Evolutionary conservation across 2,113 vertebrate genomes (phyloP), one percentile per base, ranked within the genome.

Genomic region (Ranitomeya variabilis): DNA sequence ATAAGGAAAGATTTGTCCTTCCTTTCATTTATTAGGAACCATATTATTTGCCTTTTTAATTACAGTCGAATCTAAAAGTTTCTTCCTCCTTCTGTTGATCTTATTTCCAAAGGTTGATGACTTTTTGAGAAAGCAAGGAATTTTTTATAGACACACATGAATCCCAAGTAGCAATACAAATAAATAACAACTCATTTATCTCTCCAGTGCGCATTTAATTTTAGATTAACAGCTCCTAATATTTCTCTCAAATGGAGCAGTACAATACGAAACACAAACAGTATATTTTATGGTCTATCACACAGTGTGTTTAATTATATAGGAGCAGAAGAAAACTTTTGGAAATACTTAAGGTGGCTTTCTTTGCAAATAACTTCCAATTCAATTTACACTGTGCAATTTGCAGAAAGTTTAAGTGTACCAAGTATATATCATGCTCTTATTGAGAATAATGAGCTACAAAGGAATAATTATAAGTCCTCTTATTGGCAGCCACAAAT

Each of bases 1-100:
- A 69, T 91, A 93, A 94, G 91, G 90, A 89, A 85, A 92, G 93
- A 93, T 94, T 94, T 92, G 84, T 89, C 92, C 86, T 90, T 87
- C 90, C 54, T 69, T 64, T 9, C 16, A 11, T 77, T 60, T 83
- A 73, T 66, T 83, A 66, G 51, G 66, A 88, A 60, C 13, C 54
- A 10, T 23, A 64, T 87, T 23, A 69, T 89, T 67, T 18, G 16
- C 77, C 71, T 45, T 51, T 84, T 52, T 55, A 89, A 89, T 77
- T 84, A 89, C 78, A 62, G 74, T 45, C 54, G 13, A 60, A 13
- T 82, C 79, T 59, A 15, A 37, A 84, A 66, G 21, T 76, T 83
- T 77, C n/a, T 84, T 83, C 45, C 52, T n/a, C 13, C 31, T 37
- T 79, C 12, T 6, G n/a, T 59, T 73, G 31, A 83, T 76, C 80